Evolutionary conservation across 2,797 vertebrate species (phyloP).

Genomic region (Pseudochaenichthys georgianus): DNA sequence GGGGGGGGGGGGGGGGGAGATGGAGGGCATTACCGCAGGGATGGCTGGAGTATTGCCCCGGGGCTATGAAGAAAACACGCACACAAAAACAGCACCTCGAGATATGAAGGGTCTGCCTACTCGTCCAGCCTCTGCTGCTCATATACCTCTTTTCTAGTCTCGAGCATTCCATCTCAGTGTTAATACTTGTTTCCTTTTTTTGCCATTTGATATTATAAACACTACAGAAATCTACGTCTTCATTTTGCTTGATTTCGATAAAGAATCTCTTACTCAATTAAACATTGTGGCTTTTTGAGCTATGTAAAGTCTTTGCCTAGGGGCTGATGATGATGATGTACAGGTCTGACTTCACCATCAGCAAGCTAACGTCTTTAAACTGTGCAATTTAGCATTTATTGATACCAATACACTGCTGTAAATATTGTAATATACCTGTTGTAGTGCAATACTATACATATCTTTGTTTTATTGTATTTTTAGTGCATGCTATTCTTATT

Average conservation of each 20-base stretch:
- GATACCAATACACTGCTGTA: too few relatives aligned
- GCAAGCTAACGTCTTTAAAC: too few relatives aligned
- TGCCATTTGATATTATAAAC: background rate
- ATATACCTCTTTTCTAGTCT: background rate
- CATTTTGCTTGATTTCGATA: background rate
- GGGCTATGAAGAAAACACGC: conserved; percentile 57
- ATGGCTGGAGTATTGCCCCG: conserved; percentile 69
- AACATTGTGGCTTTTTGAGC: too few relatives aligned
- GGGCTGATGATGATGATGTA: too few relatives aligned
- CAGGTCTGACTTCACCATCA: too few relatives aligned
- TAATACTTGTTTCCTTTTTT: background rate
- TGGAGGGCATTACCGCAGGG: conserved; percentile 61
- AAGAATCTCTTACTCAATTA: too few relatives aligned
- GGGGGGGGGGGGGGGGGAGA: conserved; percentile 10
- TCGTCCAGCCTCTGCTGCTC: background rate
- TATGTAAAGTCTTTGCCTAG: too few relatives aligned
- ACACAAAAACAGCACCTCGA: conserved; percentile 68
- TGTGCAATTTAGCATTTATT: too few relatives aligned
- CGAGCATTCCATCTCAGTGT: background rate
- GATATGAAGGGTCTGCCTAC: conserved; percentile 58
- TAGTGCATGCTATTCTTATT: too few relatives aligned
- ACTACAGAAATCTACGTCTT: background rate
- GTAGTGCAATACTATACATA: too few relatives aligned
- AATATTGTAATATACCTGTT: too few relatives aligned
- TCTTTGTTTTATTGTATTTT: too few relatives aligned